Base-by-base conservation (phyloP, 2,888 invertebrate species). In the Nemapogon koenigi region DNA sequence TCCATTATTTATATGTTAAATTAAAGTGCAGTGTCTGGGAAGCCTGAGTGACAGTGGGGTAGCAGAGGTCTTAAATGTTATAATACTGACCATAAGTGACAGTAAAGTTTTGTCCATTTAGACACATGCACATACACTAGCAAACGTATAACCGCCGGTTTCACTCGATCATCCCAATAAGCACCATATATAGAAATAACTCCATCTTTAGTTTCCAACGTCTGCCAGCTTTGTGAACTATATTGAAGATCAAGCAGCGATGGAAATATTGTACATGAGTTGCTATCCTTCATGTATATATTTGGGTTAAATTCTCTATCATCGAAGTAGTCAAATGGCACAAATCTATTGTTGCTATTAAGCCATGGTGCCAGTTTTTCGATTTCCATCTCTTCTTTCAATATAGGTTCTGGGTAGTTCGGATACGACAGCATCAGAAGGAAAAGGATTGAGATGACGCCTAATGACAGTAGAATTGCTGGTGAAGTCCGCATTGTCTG, bases 141-240 rank as follows among this genome's bases (percentile, higher is more conserved):
- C 30, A 30, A 4, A 16, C 30, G 14, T 7, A 30, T n/a, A 3
- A 30, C 30, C 3, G 4, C 4, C 4, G 14, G 7, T 15, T 15
- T 30, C n/a, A n/a, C n/a, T 30, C 30, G 14, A 6, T 13, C 30
- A 30, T 30, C 30, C 30, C 30, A 30, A 15, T 30, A 30, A 30
- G 30, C 30, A 30, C 30, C 30, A 15, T 30, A 30, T 4, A 30
- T 4, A 16, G 6, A 16, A 6, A 11, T 11, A 6, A 16, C 16
- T 30, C 30, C 30, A 30, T 30, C 16, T 4, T 3, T 16, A 16
- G 4, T 16, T 15, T 15, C 4, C 16, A 30, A 30, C 4, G 4
- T 30, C 16, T 30, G 30, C 30, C 30, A 30, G 16, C 16, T 15
- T 15, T 14, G 30, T 30, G 30, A 30, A 6, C 15, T 15, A 16